A percentile compares a stretch with the other conserved stretches of the same genome.
Conservation (phyloP, 2,113 vertebrate genomes). For the Osmerus eperlanus region DNA sequence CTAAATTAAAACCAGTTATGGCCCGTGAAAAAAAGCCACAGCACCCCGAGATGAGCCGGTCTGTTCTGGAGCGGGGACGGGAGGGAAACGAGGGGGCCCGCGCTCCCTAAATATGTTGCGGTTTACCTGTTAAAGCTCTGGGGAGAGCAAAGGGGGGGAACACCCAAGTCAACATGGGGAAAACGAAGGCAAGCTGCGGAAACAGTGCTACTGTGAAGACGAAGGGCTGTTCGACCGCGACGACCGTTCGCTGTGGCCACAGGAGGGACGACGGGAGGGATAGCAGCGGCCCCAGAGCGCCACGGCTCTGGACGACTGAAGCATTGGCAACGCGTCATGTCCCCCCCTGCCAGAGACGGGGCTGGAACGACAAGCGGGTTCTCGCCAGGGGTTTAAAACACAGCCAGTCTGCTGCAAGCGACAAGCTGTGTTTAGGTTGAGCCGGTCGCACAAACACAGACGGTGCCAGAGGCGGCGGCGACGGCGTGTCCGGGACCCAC, state of each 20-base stretch:
- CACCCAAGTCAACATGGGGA: neutral
- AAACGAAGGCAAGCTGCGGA: too few species aligned
- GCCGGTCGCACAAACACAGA: too few species aligned
- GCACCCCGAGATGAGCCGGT: neutral
- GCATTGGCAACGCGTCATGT: too few species aligned
- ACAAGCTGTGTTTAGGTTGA: too few species aligned
- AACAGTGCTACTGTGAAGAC: too few species aligned
- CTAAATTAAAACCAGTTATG: slow-evolving; percentile 35
- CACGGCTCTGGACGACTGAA: too few species aligned
- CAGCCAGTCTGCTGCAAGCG: neutral
- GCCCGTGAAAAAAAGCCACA: slow-evolving; percentile 17
- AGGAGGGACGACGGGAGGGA: too few species aligned
- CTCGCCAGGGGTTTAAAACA: neutral
- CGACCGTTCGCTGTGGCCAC: too few species aligned
- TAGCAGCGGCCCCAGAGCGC: too few species aligned
- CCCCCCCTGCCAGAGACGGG: too few species aligned
- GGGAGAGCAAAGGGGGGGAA: neutral
- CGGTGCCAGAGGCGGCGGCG: neutral
- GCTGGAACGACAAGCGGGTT: too few species aligned
- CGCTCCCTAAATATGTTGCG: neutral
- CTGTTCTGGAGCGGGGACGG: neutral
- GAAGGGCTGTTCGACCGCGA: neutral
- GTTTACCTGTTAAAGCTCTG: neutral
- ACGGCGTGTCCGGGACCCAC: slow-evolving; percentile 59
- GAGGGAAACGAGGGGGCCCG: neutral